Evolutionary conservation across 2,888 invertebrate genomes (phyloP).

Genomic region (Drosophila paranaensis): DNA sequence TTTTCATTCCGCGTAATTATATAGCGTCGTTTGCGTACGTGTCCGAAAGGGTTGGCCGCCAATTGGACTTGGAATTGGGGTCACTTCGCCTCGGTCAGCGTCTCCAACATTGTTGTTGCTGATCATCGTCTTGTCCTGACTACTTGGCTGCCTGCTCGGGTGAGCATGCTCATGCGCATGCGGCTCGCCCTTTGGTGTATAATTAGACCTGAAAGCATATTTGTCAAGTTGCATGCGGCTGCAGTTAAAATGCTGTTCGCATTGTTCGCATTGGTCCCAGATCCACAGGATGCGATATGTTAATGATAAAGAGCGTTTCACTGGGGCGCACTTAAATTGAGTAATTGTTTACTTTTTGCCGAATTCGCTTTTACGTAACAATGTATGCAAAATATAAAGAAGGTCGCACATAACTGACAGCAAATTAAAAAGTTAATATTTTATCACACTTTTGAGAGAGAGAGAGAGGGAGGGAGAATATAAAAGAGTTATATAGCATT

Average conservation of each 20-base stretch:
- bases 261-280: constrained; percentile 36
- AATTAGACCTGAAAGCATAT: constrained; percentile 77
- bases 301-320: constrained; percentile 69
- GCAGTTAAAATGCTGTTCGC: constrained; percentile 32
- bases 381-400: not conserved
- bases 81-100: constrained; percentile 39
- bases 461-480: not conserved
- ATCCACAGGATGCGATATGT: constrained; percentile 76
- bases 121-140: constrained; percentile 15
- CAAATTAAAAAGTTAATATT: constrained; percentile 2
- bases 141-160: constrained; percentile 23
- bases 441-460: not conserved
- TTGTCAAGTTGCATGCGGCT: constrained; percentile 71
- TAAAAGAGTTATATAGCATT: not conserved
- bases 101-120: constrained; percentile 30
- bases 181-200: constrained; percentile 58
- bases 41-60: constrained; percentile 62
- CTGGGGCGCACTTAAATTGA: constrained; percentile 53
- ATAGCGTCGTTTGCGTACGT: constrained; percentile 45
- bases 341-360: constrained; percentile 62
- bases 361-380: constrained; percentile 1
- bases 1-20: constrained; percentile 71
- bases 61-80: constrained; percentile 63
- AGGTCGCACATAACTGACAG: not conserved
- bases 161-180: constrained; percentile 54